Base-by-base conservation (phyloP, 2,113 vertebrate genomes). In the Atractosteus spatula region DNA sequence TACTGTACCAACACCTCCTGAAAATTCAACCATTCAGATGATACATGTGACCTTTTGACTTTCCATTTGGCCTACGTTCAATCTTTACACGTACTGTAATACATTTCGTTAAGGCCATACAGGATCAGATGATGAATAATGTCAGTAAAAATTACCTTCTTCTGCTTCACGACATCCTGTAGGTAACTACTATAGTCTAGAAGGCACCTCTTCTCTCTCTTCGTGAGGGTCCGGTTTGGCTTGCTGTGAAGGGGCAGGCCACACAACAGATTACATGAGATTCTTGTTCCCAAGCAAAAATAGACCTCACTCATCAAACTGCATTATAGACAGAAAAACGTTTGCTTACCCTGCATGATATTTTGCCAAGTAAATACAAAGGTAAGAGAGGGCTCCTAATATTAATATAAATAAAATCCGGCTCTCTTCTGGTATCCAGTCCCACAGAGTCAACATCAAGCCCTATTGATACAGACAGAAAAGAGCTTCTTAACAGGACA, bases 351-450 rank as follows among this genome's bases (percentile, higher is more conserved):
- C 75, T 61, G 88, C 81, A 86, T 88, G 89, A 81, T 88, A 82
- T 56, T 88, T 91, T 55, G 89, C 79, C 29, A 92, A 81, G 72
- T 85, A 84, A 10, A 92, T 68, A 66, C 90, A 78, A 41, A 91
- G 78, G 79, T 90, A 92, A 78, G 86, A 91, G 75, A 83, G 75
- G 17, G 73, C 84, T 13, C 84, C 86, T 42, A 90, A 88, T 71
- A 81, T 2, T 45, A 92, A 80, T 13, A 91, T 79, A 72, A 79
- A 86, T 17, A 89, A 43, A 7, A 92, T 86, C 79, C 92, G 91
- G 45, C 86, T 83, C 4, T 93, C 91, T 79, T 92, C 90, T 72
- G 92, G 92, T 74, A 92, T 87, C 85, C 87, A 89, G 6, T 90
- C 88, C 92, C 92, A 92, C 66, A 90, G 72, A 80, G 74, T 86